Conservation (phyloP, 2,113 vertebrate species). For the Laticauda laticaudata region DNA sequence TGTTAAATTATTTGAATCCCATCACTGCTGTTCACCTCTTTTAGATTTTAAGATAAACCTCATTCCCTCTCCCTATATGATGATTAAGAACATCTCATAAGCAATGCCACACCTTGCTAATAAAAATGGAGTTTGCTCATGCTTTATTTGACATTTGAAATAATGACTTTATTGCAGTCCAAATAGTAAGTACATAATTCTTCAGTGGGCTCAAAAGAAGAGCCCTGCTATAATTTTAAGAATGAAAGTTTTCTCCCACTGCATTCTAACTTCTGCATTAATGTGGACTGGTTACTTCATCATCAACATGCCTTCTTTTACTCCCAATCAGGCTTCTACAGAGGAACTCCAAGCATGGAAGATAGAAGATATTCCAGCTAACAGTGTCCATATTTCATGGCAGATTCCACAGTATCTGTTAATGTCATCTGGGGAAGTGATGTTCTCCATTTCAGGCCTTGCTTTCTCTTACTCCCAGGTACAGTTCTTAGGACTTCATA, state of each 20-base stretch:
- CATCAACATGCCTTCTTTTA: conserved; percentile 35
- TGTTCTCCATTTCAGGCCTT: conserved; percentile 96
- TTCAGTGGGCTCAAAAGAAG: conserved; percentile 14
- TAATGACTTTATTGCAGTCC: conserved; percentile 36
- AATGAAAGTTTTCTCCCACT: conserved; percentile 2
- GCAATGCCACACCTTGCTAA: conserved; percentile 41
- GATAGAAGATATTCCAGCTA: conserved; percentile 80
- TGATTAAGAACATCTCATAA: conserved; percentile 49
- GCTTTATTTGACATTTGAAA: background rate
- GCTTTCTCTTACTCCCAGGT: conserved; percentile 99
- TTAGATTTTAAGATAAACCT: conserved; percentile 48
- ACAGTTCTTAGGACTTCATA: conserved; percentile 17
- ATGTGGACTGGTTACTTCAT: background rate
- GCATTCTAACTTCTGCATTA: background rate
- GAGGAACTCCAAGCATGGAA: conserved; percentile 53
- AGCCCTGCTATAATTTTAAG: background rate
- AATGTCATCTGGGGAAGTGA: conserved; percentile 89
- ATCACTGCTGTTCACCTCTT: conserved; percentile 22
- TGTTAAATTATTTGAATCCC: no score
- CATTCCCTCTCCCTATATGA: conserved; percentile 37
- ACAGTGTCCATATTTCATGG: conserved; percentile 86
- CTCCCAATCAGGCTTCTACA: conserved; percentile 61
- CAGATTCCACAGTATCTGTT: conserved; percentile 91
- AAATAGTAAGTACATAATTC: background rate
- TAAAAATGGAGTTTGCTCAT: conserved; percentile 34